A percentile compares a stretch with the other conserved stretches of the same genome.
Conservation (phyloP, 2,888 invertebrate genomes). For the Catocala nupta region DNA sequence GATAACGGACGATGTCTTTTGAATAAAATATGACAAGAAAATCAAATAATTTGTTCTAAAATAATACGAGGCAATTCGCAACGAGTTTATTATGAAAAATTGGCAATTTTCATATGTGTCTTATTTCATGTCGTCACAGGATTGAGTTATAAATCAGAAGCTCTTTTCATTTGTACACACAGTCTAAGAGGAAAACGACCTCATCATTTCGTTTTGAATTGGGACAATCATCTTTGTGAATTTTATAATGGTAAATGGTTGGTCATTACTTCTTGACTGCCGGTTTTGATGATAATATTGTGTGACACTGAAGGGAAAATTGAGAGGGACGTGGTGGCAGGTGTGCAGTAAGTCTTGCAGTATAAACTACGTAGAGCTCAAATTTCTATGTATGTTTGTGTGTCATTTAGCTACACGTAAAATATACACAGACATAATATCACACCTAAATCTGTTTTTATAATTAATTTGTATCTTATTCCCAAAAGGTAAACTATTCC, state of each 20-base stretch:
- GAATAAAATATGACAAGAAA: slow-evolving; percentile 29
- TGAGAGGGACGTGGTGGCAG: neutral
- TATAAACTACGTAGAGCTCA: no score
- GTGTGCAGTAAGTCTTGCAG: no score
- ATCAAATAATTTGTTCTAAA: slow-evolving; percentile 57
- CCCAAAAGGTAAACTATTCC: no score
- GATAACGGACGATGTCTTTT: slow-evolving; percentile 1
- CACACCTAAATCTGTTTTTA: no score
- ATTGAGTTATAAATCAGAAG: slow-evolving; percentile 82
- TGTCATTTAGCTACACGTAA: no score
- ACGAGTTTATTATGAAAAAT: slow-evolving; percentile 82
- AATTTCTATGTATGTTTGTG: no score
- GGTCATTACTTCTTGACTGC: slow-evolving; percentile 9
- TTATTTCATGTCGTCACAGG: slow-evolving; percentile 78
- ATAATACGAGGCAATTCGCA: slow-evolving; percentile 64
- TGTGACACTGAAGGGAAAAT: neutral
- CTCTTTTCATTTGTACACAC: slow-evolving; percentile 79
- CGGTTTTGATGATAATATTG: slow-evolving; percentile 1
- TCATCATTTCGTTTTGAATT: slow-evolving; percentile 62
- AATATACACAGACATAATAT: no score
- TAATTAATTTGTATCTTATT: no score
- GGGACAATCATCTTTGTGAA: slow-evolving; percentile 29
- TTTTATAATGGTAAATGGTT: slow-evolving; percentile 16
- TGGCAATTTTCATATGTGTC: slow-evolving; percentile 85
- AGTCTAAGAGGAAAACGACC: slow-evolving; percentile 73